phyloP scores from a whole-genome alignment of 2,888 invertebrate genomes.

The Ectemnius lituratus region DNA sequence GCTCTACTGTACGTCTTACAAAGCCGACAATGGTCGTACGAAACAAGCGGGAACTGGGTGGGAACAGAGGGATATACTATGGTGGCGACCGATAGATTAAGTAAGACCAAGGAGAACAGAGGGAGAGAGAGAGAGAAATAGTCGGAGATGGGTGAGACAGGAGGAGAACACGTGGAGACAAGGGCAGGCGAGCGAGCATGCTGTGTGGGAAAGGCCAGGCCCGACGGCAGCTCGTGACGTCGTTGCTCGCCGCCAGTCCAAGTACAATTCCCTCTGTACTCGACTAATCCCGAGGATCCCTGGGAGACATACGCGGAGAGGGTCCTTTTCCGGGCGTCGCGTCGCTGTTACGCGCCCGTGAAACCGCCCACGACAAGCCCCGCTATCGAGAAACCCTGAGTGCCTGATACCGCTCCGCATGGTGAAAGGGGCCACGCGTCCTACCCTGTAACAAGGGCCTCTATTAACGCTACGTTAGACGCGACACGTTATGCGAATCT shows the following conservation, averaged over 20 bases:
- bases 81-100: too few species aligned
- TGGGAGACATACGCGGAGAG: constrained; percentile 48
- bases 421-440: constrained; percentile 55
- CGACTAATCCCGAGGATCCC: constrained; percentile 48
- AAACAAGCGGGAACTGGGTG: too few species aligned
- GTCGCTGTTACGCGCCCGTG: constrained; percentile 29
- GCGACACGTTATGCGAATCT: constrained; percentile 72
- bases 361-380: constrained; percentile 61
- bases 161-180: constrained; percentile 1
- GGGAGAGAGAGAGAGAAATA: too few species aligned
- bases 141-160: neutral
- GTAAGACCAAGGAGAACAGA: too few species aligned
- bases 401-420: constrained; percentile 41
- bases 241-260: constrained; percentile 29
- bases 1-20: too few species aligned
- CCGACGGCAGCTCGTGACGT: constrained; percentile 6
- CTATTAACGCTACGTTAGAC: constrained; percentile 75
- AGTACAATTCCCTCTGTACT: constrained; percentile 45
- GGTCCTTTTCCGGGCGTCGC: constrained; percentile 44
- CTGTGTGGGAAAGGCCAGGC: constrained; percentile 3
- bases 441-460: constrained; percentile 68
- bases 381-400: constrained; percentile 51
- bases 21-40: too few species aligned
- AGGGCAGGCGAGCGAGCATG: neutral
- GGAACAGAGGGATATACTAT: too few species aligned